These are phyloP conservation scores for Staurois parvus DNA, from an alignment of 2,797 vertebrate species.

Conservation along the genomic window DNA sequence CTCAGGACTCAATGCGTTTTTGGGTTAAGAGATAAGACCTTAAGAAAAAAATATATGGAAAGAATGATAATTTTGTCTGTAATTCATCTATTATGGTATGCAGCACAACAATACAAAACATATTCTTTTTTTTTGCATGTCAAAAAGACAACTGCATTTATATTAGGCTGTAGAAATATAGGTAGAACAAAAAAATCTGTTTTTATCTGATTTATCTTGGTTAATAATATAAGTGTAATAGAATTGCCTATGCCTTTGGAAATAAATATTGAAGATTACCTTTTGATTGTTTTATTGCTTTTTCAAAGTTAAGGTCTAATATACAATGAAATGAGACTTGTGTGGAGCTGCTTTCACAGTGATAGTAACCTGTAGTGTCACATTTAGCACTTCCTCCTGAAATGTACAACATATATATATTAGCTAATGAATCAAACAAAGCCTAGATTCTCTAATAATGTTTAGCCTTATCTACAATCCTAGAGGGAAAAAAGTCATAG, in stretches of 20 bases:
- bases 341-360: background rate
- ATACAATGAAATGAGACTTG: background rate
- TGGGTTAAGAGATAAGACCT: too few species aligned
- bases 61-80: too few species aligned
- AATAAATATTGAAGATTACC: background rate
- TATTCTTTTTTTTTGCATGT: background rate
- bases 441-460: background rate
- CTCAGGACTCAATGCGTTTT: too few species aligned
- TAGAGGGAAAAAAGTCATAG: too few species aligned
- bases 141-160: background rate
- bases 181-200: background rate
- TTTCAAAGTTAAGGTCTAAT: background rate
- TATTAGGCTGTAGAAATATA: background rate
- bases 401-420: background rate
- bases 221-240: background rate
- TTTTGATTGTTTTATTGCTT: conserved; percentile 1
- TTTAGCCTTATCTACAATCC: background rate
- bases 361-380: background rate
- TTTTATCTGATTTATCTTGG: background rate
- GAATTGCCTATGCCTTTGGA: background rate
- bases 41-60: too few species aligned
- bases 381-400: background rate
- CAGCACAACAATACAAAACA: too few species aligned
- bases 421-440: background rate
- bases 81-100: too few species aligned